phyloP scores from a whole-genome alignment of 2,113 vertebrate genomes.

The Pseudorectes ferrugineus region DNA sequence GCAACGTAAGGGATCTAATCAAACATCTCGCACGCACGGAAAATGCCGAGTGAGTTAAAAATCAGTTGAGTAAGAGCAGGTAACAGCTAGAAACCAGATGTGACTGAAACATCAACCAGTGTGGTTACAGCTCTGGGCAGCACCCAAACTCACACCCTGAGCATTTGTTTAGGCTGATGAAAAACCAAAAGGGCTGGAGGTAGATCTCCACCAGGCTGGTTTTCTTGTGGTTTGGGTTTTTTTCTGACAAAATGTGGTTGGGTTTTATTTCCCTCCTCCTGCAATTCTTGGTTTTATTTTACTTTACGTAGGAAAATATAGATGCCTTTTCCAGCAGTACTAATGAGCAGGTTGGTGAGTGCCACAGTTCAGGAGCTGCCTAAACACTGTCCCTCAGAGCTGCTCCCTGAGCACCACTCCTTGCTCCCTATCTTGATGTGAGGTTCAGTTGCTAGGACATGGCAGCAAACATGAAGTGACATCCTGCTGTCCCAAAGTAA shows the following conservation, averaged over 20 bases:
- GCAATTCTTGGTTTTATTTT: neutral
- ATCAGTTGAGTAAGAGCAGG: slow-evolving; percentile 1
- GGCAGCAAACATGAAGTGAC: neutral
- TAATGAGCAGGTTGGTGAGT: neutral
- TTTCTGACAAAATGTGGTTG: neutral
- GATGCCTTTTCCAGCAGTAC: neutral
- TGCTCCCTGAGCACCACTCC: neutral
- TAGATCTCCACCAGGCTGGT: neutral
- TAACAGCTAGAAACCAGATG: neutral
- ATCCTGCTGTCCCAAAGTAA: neutral
- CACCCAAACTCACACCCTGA: neutral
- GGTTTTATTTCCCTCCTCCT: rapidly evolving
- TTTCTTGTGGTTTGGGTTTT: neutral
- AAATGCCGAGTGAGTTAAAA: neutral
- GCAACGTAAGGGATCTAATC: slow-evolving; percentile 1
- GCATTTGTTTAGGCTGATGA: neutral
- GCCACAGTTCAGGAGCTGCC: neutral
- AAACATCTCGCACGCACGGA: neutral
- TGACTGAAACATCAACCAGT: neutral
- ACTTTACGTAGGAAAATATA: neutral
- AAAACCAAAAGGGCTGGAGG: neutral
- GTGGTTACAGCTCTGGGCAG: neutral
- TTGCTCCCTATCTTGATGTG: neutral
- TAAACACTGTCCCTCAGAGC: neutral
- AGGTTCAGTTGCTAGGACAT: neutral